Conservation (phyloP, 2,888 invertebrate genomes). For the Tachystola acroxantha region DNA sequence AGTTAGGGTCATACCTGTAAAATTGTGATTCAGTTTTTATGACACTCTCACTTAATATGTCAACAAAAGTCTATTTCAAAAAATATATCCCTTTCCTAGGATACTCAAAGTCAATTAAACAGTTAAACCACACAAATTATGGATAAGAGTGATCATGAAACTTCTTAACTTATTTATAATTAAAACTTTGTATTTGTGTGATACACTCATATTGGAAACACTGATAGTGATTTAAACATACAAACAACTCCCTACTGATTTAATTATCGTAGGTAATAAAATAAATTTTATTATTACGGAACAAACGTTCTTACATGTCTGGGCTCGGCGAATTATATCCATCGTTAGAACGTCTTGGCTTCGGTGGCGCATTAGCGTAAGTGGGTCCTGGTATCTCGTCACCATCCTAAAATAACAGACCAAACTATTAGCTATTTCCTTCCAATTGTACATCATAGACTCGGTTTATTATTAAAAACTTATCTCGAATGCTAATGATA, state of each 20-base stretch:
- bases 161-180: no score
- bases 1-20: conserved; percentile 76
- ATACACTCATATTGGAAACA: no score
- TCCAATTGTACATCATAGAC: no score
- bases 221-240: no score
- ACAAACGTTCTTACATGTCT: conserved; percentile 69
- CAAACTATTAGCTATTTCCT: no score
- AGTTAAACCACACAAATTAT: no score
- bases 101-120: no score
- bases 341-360: conserved; percentile 88
- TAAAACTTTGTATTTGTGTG: no score
- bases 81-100: not conserved
- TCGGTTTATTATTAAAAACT: no score
- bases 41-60: conserved; percentile 2
- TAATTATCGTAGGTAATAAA: not conserved
- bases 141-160: no score
- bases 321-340: conserved; percentile 87
- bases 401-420: conserved; percentile 39
- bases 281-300: not conserved
- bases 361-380: conserved; percentile 94
- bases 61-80: not conserved
- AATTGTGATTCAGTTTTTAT: conserved; percentile 15
- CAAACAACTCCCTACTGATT: no score
- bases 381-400: conserved; percentile 79
- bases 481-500: no score